Percentiles rank a stretch among this genome's conserved stretches.
Conservation (phyloP, 2,888 invertebrate species). For the Hypsopygia costalis region DNA sequence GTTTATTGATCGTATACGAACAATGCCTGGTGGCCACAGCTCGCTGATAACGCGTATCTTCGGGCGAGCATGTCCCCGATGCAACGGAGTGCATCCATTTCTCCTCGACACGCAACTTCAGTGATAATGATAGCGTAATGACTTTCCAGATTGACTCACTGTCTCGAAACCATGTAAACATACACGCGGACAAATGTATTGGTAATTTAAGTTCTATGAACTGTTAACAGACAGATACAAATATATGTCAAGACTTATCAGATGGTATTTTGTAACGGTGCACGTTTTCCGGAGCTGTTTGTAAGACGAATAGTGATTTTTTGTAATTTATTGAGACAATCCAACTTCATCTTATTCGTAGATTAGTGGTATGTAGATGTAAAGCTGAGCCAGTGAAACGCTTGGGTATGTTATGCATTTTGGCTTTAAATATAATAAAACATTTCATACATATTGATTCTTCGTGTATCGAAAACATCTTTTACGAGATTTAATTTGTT, state of each 20-base stretch:
- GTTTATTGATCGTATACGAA: conserved; percentile 53
- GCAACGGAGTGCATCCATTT: conserved; percentile 49
- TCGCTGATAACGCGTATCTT: conserved; percentile 45
- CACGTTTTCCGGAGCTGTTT: conserved; percentile 51
- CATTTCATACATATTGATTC: no score
- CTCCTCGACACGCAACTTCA: conserved; percentile 32
- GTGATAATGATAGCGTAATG: conserved; percentile 71
- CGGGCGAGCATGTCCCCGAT: conserved; percentile 33
- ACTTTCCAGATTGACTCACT: conserved; percentile 67
- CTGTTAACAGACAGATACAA: conserved; percentile 55
- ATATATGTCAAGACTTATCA: conserved; percentile 71
- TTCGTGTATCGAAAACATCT: no score
- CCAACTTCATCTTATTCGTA: no score
- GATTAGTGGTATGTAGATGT: no score
- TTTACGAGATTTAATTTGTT: no score
- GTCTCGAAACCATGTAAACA: conserved; percentile 50
- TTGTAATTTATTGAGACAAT: no score
- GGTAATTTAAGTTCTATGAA: conserved; percentile 70
- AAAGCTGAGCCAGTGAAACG: no score
- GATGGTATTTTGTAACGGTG: conserved; percentile 67
- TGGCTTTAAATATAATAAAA: no score
- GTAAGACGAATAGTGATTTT: conserved; percentile 11
- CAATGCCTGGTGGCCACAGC: conserved; percentile 34
- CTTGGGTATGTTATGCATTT: no score
- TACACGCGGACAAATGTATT: conserved; percentile 32